Evolutionary conservation across 1,140 invertebrate species (phyloP).

Genomic region (Drosophila sucinea): DNA sequence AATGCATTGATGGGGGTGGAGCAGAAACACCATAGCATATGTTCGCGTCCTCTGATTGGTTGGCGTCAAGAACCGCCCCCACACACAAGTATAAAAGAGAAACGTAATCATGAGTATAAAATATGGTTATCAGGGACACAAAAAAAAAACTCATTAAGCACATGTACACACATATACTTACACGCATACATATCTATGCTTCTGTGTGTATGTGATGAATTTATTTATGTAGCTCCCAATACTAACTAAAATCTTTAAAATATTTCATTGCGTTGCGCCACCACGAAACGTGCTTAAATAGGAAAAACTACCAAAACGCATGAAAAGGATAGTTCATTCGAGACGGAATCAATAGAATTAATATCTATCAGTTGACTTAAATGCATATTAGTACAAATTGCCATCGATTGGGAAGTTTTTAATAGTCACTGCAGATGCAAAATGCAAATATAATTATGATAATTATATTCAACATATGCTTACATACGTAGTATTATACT

Average conservation of each 20-base stretch:
- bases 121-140: slow-evolving; percentile 9
- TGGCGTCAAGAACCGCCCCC: slow-evolving; percentile 6
- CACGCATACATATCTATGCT: neutral
- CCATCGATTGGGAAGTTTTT: too few species aligned
- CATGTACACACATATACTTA: neutral
- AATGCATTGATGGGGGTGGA: slow-evolving; percentile 3
- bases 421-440: too few species aligned
- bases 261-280: neutral
- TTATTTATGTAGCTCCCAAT: neutral
- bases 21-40: slow-evolving; percentile 6
- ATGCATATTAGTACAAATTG: too few species aligned
- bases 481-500: too few species aligned
- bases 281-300: neutral
- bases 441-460: too few species aligned
- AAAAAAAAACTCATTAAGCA: slow-evolving; percentile 2
- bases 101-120: slow-evolving; percentile 9
- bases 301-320: neutral
- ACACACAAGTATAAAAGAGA: slow-evolving; percentile 6
- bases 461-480: too few species aligned
- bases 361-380: neutral
- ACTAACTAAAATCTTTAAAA: slow-evolving; percentile 8
- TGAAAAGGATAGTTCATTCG: neutral
- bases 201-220: neutral
- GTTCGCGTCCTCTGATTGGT: slow-evolving; percentile 4
- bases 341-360: neutral